Evolutionary conservation across 1,140 invertebrate genomes (phyloP).

Genomic region (Stratiolaelaps scimitus): DNA sequence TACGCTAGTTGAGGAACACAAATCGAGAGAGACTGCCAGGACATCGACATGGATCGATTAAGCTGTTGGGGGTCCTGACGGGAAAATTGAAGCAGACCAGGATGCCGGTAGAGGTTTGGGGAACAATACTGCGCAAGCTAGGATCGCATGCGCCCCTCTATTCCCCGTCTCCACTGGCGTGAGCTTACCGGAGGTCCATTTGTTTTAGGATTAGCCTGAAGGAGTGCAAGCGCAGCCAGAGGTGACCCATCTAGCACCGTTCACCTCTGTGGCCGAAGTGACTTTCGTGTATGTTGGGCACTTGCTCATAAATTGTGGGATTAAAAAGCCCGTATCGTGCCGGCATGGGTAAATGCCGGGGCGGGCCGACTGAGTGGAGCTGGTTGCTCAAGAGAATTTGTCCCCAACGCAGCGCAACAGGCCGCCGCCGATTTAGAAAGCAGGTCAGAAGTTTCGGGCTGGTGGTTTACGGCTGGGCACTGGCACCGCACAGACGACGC

Average conservation of each 20-base stretch:
- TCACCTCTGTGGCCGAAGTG: too few species aligned
- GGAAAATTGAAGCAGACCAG: too few species aligned
- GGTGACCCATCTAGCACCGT: too few species aligned
- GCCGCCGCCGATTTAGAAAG: too few species aligned
- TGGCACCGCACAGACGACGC: too few species aligned
- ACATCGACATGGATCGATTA: constrained; percentile 23
- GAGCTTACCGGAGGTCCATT: constrained; percentile 4
- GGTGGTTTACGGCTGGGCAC: too few species aligned
- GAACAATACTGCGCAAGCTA: too few species aligned
- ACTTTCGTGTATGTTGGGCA: constrained; percentile 7
- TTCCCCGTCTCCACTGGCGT: neutral
- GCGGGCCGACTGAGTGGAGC: neutral
- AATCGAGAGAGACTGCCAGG: neutral
- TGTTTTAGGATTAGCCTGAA: constrained; percentile 24
- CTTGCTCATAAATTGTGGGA: constrained; percentile 26
- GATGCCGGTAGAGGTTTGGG: too few species aligned
- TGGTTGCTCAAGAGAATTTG: too few species aligned
- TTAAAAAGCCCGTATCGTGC: neutral
- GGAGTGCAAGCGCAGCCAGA: neutral
- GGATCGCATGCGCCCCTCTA: neutral
- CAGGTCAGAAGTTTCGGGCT: too few species aligned
- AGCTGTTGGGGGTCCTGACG: neutral
- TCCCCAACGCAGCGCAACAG: too few species aligned
- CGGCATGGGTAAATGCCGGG: constrained; percentile 14
- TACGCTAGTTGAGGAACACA: too few species aligned